These are phyloP conservation scores for Parauchenoglanis ngamensis DNA, from an alignment of 2,797 vertebrate species.

Conservation along the genomic window DNA sequence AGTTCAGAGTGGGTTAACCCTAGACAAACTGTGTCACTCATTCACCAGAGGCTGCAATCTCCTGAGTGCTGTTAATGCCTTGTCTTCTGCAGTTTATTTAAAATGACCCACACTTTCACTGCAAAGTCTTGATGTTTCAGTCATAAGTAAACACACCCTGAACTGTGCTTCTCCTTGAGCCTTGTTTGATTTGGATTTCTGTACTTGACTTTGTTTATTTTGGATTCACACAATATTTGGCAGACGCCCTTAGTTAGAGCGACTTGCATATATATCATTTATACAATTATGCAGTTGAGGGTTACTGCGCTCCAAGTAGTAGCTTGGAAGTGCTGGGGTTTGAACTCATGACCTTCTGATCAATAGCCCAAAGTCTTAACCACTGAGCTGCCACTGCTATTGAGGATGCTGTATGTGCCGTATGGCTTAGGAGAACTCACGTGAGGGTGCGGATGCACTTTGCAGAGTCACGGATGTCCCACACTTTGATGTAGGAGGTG, in stretches of 20 bases:
- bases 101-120: not conserved
- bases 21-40: too few relatives aligned
- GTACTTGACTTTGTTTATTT: not conserved
- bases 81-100: not conserved
- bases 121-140: not conserved
- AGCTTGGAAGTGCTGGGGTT: too few relatives aligned
- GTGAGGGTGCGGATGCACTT: slow-evolving; percentile 92
- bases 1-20: not conserved
- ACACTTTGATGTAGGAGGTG: slow-evolving; percentile 96
- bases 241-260: too few relatives aligned
- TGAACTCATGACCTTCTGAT: too few relatives aligned
- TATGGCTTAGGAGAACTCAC: slow-evolving; percentile 74
- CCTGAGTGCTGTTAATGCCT: not conserved
- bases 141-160: not conserved
- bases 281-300: too few relatives aligned
- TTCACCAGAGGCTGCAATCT: not conserved
- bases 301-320: too few relatives aligned
- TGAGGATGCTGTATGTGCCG: not conserved
- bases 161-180: not conserved
- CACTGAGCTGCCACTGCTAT: not conserved
- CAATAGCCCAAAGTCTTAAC: too few relatives aligned
- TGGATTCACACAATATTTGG: not conserved
- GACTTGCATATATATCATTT: too few relatives aligned
- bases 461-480: slow-evolving; percentile 96
- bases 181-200: not conserved